A percentile compares a stretch with the other conserved stretches of the same genome.
phyloP scores from a whole-genome alignment of 2,888 invertebrate species.

The Leucophenga maculata region DNA sequence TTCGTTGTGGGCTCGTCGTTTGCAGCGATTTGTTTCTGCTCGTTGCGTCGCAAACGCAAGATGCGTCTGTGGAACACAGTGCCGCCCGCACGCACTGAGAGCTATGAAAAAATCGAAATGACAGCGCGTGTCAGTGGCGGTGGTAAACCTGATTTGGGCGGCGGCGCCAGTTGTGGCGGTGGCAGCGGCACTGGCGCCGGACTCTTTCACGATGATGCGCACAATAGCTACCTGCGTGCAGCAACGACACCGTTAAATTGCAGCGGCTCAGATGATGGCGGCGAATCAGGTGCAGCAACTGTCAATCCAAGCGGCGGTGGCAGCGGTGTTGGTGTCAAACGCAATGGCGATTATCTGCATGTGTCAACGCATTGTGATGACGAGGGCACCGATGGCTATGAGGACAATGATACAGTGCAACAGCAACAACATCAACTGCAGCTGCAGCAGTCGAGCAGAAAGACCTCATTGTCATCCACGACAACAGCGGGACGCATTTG shows the following conservation, averaged over 20 bases:
- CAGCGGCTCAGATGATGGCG: conserved; percentile 53
- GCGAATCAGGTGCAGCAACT: conserved; percentile 66
- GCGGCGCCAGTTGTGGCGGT: conserved; percentile 60
- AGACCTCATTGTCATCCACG: conserved; percentile 42
- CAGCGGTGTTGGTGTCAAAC: conserved; percentile 65
- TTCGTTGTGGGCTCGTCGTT: conserved; percentile 80
- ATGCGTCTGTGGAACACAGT: conserved; percentile 73
- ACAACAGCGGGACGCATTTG: conserved; percentile 23
- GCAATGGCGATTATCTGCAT: conserved; percentile 82
- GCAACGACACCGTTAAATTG: conserved; percentile 61
- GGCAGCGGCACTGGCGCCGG: conserved; percentile 57
- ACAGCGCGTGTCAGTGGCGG: conserved; percentile 73
- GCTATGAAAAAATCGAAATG: conserved; percentile 86
- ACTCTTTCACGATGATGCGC: conserved; percentile 60
- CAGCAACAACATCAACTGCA: conserved; percentile 39
- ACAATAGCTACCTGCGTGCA: conserved; percentile 63
- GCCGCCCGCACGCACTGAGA: conserved; percentile 75
- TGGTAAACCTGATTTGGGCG: conserved; percentile 64
- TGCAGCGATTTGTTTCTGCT: conserved; percentile 78
- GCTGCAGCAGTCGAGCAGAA: conserved; percentile 47
- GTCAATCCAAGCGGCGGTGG: conserved; percentile 70
- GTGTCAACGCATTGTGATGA: conserved; percentile 79
- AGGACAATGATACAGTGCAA: conserved; percentile 69
- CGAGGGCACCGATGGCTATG: conserved; percentile 75
- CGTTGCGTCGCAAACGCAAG: conserved; percentile 76